phyloP scores from a whole-genome alignment of 2,888 invertebrate genomes.

The Nineta flava region DNA sequence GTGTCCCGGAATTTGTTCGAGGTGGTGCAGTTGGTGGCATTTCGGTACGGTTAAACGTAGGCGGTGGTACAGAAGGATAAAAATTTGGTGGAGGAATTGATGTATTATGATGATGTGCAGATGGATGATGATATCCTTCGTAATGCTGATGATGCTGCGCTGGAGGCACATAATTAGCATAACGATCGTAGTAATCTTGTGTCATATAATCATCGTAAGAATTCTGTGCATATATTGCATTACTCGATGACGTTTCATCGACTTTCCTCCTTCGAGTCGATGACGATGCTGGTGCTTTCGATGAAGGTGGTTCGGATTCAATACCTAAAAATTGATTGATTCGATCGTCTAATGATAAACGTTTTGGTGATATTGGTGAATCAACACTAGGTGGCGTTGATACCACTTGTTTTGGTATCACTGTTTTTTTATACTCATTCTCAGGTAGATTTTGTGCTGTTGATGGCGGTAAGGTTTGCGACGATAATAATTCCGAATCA shows the following conservation, averaged over 20 bases:
- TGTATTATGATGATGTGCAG: background rate
- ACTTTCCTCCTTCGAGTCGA: background rate
- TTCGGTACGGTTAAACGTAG: constrained; percentile 2
- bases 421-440: background rate
- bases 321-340: constrained; percentile 41
- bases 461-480: constrained; percentile 9
- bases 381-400: background rate
- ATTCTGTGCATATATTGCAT: constrained; percentile 9
- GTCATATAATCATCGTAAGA: constrained; percentile 5
- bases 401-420: background rate
- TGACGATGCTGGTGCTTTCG: constrained; percentile 6
- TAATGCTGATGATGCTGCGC: constrained; percentile 3
- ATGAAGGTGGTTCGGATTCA: constrained; percentile 22
- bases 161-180: constrained; percentile 5
- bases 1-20: constrained; percentile 7
- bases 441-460: background rate
- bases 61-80: constrained; percentile 1
- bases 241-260: constrained; percentile 9
- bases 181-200: constrained; percentile 3
- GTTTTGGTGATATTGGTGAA: constrained; percentile 31
- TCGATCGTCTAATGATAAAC: constrained; percentile 41
- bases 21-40: constrained; percentile 5
- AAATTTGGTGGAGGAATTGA: background rate
- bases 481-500: constrained; percentile 28
- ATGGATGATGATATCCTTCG: constrained; percentile 6